Evolutionary conservation across 2,113 vertebrate genomes (phyloP), one percentile per base, ranked within the genome.

Genomic region (Cercopithecus mona): DNA sequence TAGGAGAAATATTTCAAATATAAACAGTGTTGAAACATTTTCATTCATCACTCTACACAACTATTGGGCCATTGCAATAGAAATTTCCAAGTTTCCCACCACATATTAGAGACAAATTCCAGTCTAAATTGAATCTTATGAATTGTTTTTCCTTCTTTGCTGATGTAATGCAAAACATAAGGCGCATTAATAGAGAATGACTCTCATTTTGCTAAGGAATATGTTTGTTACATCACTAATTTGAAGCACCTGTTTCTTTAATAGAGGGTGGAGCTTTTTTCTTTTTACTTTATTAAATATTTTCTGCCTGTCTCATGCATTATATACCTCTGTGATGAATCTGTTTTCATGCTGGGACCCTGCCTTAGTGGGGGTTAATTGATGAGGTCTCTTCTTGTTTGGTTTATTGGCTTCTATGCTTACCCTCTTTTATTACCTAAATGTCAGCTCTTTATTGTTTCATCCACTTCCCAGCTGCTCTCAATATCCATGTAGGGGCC

Each of bases 211-310:
- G n/a, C 52, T 80, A 78, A 80, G 32, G 35, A 80, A 66, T 48
- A 61, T 81, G n/a, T 59, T 35, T 52, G 48, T 59, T 88, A 48
- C 8, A 86, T 73, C 83, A 83, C 93, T 55, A 87, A 96, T 93
- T 57, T 85, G 72, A 94, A 93, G 40, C 40, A 94, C 82, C 32
- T 91, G 93, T 55, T 90, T 13, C 17, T 94, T 96, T 90, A 64
- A 61, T 57, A 80, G 1, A 45, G 17, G 30, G 30, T 50, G 35
- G 25, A 32, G 4, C 9, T 48, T 61, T 79, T 55, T 3, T 14
- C 61, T 68, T 83, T 96, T 84, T n/a, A 86, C 35, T 91, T 93
- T 40, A 35, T 55, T 94, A 23, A 76, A 73, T 81, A 30, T 72
- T 85, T 92, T 95, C n/a, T 81, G 32, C 40, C 18, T 61, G 16